These are phyloP conservation scores for Pocillopora meandrina DNA, from an alignment of 92 coral and sea anemone species.

Conservation along the genomic window DNA sequence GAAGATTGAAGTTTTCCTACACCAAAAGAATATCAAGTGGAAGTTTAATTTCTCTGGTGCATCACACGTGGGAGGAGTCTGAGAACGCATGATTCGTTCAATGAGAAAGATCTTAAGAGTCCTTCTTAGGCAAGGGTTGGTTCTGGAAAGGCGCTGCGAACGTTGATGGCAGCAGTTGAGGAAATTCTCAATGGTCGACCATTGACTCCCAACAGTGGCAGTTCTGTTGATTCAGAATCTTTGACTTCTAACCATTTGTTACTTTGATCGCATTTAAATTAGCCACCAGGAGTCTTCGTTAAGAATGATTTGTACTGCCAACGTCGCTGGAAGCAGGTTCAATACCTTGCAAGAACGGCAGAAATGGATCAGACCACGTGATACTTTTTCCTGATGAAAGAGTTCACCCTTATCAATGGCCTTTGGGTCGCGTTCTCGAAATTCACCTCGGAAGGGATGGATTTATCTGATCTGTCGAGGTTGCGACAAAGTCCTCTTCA, in stretches of 20 bases:
- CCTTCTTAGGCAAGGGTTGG: conserved; percentile 1
- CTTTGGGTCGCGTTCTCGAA: conserved; percentile 1
- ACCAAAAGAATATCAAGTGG: conserved; percentile 39
- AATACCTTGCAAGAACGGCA: conserved; percentile 21
- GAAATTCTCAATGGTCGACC: conserved; percentile 16
- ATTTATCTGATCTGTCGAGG: conserved; percentile 1
- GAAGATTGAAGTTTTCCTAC: neutral
- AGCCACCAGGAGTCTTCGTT: conserved; percentile 27
- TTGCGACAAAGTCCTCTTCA: conserved; percentile 12
- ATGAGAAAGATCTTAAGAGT: conserved; percentile 16
- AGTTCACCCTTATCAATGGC: conserved; percentile 14
- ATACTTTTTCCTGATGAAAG: neutral
- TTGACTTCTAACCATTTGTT: conserved; percentile 44
- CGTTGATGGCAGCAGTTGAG: conserved; percentile 39
- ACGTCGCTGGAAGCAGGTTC: conserved; percentile 35
- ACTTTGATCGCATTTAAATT: conserved; percentile 12
- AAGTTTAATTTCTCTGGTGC: conserved; percentile 35
- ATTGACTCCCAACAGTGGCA: neutral
- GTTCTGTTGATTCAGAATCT: conserved; percentile 24
- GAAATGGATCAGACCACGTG: no score
- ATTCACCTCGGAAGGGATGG: conserved; percentile 23
- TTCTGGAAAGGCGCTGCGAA: conserved; percentile 30
- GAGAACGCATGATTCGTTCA: conserved; percentile 36
- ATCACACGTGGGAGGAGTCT: conserved; percentile 51
- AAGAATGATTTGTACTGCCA: neutral